Conservation (phyloP, 2,888 invertebrate genomes). For the Drosophila borborema region DNA sequence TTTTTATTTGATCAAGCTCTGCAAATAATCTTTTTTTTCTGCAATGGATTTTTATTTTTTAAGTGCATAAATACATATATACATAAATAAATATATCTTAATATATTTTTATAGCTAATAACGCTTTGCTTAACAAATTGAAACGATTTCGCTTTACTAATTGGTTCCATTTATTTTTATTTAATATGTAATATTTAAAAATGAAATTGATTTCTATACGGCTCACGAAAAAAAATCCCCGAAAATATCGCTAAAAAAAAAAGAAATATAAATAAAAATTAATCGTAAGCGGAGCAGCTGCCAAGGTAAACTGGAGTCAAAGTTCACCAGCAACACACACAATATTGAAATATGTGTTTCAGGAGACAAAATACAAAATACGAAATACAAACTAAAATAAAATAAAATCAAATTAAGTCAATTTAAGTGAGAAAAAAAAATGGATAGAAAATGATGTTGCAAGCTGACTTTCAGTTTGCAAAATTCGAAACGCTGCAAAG, state of each 20-base stretch:
- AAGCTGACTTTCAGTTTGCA: conserved; percentile 69
- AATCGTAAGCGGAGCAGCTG: conserved; percentile 23
- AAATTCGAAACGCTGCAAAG: conserved; percentile 55
- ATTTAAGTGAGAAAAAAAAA: conserved; percentile 3
- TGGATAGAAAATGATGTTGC: conserved; percentile 46
- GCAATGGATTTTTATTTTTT: too few relatives aligned
- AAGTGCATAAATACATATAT: too few relatives aligned
- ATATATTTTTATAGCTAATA: background rate
- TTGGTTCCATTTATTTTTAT: background rate
- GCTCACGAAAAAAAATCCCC: background rate
- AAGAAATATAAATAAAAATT: conserved; percentile 12
- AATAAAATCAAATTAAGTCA: conserved; percentile 42
- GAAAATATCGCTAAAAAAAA: background rate
- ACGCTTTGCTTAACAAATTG: conserved; percentile 10
- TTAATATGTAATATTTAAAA: conserved; percentile 14
- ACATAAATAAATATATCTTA: background rate
- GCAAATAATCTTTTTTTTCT: too few relatives aligned
- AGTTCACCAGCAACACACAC: conserved; percentile 43
- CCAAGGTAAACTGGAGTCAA: conserved; percentile 64
- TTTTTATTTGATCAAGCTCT: too few relatives aligned
- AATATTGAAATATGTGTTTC: conserved; percentile 47
- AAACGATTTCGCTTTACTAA: conserved; percentile 6
- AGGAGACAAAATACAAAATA: conserved; percentile 17
- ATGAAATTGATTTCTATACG: conserved; percentile 12
- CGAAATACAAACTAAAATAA: conserved; percentile 24